Percentiles rank a stretch among this genome's conserved stretches.
phyloP scores from a whole-genome alignment of 2,888 invertebrate species.

The Epirrhoe tristata region DNA sequence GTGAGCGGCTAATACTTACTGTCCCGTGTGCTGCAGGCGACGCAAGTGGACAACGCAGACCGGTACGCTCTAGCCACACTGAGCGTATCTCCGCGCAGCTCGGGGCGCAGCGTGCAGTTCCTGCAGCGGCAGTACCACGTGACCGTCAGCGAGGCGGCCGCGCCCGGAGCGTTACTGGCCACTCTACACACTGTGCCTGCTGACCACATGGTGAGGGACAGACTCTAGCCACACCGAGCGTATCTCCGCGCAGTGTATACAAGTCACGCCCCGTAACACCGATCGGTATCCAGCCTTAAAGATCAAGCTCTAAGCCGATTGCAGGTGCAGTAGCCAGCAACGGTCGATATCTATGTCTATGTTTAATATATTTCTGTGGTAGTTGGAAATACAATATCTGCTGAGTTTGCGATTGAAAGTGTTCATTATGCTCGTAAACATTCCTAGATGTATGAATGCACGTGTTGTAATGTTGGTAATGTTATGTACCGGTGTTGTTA shows the following conservation, averaged over 20 bases:
- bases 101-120: slow-evolving; percentile 87
- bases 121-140: slow-evolving; percentile 88
- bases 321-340: too few species aligned
- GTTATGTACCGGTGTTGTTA: neutral
- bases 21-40: slow-evolving; percentile 82
- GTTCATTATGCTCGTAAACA: too few species aligned
- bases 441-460: too few species aligned
- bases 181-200: slow-evolving; percentile 87
- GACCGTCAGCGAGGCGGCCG: slow-evolving; percentile 90
- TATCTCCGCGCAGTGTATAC: slow-evolving; percentile 85
- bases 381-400: too few species aligned
- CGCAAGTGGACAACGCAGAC: slow-evolving; percentile 94
- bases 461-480: too few species aligned
- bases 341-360: too few species aligned
- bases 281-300: too few species aligned
- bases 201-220: slow-evolving; percentile 24
- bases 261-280: too few species aligned
- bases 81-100: slow-evolving; percentile 88
- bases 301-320: too few species aligned
- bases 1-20: neutral
- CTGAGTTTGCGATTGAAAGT: too few species aligned
- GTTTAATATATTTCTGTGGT: too few species aligned
- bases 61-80: slow-evolving; percentile 94
- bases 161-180: slow-evolving; percentile 89
- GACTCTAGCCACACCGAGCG: slow-evolving; percentile 92